Conservation (phyloP, 2,797 vertebrate genomes). For the Poliocrania exsul region DNA sequence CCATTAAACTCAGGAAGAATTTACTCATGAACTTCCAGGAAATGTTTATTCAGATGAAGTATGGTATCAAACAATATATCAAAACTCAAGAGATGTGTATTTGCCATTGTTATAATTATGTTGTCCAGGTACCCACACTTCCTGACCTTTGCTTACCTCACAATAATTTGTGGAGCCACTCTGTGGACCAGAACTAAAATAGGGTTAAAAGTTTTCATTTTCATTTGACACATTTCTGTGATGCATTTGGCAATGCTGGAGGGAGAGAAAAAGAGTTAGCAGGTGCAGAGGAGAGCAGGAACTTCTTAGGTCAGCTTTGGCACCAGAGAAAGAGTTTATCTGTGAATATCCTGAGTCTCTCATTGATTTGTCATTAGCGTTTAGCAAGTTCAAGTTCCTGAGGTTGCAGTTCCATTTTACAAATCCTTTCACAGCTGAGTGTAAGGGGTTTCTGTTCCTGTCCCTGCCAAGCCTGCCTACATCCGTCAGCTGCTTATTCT, state of each 20-base stretch:
- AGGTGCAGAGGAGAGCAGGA: conserved; percentile 30
- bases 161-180: not conserved
- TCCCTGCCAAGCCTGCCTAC: not conserved
- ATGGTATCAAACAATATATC: not conserved
- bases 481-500: conserved; percentile 23
- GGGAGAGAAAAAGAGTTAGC: not conserved
- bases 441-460: conserved; percentile 9
- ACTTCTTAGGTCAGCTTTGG: conserved; percentile 34
- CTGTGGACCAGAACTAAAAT: not conserved
- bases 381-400: conserved; percentile 36
- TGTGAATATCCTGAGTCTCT: conserved; percentile 22
- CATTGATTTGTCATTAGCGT: conserved; percentile 3
- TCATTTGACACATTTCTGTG: not conserved
- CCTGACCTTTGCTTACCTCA: not conserved
- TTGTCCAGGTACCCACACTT: not conserved
- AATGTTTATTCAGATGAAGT: not conserved
- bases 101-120: not conserved
- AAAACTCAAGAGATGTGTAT: not conserved
- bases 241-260: not conserved
- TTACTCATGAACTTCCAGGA: not conserved
- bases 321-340: conserved; percentile 4
- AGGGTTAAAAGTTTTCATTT: conserved; percentile 16
- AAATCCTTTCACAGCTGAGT: conserved; percentile 45
- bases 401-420: conserved; percentile 33
- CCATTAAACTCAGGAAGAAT: not conserved